Percentiles rank a stretch among this genome's conserved stretches.
These are phyloP conservation scores for Himalopsyche japonica DNA, from an alignment of 2,888 invertebrate genomes.

Conservation along the genomic window DNA sequence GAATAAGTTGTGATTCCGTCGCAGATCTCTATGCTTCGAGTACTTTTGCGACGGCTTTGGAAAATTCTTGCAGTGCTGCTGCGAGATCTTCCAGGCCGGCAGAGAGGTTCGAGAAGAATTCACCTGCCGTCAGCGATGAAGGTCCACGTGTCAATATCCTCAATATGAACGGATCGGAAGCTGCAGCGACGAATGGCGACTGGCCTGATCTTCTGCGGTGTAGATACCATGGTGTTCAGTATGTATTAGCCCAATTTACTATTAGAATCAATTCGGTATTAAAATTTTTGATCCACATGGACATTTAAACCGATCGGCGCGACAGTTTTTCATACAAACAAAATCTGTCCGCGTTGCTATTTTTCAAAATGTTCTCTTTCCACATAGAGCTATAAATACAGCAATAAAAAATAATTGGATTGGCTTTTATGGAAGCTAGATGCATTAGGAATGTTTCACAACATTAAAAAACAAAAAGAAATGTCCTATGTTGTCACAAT, in stretches of 20 bases:
- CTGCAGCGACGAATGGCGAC: conserved; percentile 49
- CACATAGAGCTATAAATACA: no score
- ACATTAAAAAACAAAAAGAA: no score
- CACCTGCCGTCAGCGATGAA: not conserved
- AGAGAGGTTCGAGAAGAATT: not conserved
- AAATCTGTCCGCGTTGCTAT: no score
- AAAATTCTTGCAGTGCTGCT: conserved; percentile 4
- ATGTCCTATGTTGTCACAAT: no score
- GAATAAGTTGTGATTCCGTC: conserved; percentile 14
- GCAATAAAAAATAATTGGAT: no score
- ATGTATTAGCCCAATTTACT: conserved; percentile 48
- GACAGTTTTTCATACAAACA: no score
- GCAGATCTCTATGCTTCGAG: conserved; percentile 5
- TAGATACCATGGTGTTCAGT: conserved; percentile 74
- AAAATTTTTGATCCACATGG: no score
- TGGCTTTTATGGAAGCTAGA: no score
- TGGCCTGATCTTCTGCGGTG: conserved; percentile 69
- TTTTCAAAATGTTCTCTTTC: no score
- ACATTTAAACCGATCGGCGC: no score
- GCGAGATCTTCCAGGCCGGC: not conserved
- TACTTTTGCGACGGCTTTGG: conserved; percentile 20
- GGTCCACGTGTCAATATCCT: not conserved
- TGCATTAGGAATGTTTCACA: no score
- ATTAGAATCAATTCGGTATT: no score
- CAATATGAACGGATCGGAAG: conserved; percentile 44